Evolutionary conservation across 2,113 vertebrate genomes (phyloP).

Genomic region (Esox niger): DNA sequence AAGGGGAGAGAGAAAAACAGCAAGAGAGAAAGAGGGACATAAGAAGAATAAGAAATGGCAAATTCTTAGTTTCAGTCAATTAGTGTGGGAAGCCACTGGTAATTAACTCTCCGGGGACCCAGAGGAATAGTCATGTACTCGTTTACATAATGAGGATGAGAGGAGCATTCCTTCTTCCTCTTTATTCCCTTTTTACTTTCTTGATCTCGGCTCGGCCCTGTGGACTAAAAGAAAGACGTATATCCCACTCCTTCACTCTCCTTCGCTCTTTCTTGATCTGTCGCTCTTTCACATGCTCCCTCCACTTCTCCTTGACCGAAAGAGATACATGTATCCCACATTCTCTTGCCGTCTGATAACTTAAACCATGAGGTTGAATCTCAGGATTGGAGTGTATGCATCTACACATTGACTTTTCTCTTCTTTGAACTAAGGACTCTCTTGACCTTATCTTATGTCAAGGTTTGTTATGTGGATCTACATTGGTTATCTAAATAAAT

Average conservation of each 20-base stretch:
- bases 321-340: neutral
- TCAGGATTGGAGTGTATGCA: neutral
- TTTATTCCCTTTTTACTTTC: constrained; percentile 34
- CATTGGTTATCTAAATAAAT: too few species aligned
- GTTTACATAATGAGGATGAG: constrained; percentile 77
- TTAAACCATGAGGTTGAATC: neutral
- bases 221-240: neutral
- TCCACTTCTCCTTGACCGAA: too few species aligned
- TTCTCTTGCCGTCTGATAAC: neutral
- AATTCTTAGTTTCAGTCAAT: constrained; percentile 80
- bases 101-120: constrained; percentile 77
- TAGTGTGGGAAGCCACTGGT: constrained; percentile 75
- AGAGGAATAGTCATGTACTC: constrained; percentile 75
- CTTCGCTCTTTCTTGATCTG: too few species aligned
- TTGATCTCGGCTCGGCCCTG: constrained; percentile 24
- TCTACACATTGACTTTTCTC: neutral
- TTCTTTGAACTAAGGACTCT: neutral
- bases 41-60: constrained; percentile 70
- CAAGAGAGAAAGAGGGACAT: constrained; percentile 36
- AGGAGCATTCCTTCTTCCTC: constrained; percentile 43
- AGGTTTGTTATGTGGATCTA: neutral
- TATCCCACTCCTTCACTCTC: too few species aligned
- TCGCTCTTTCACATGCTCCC: too few species aligned
- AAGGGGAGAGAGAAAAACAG: constrained; percentile 31
- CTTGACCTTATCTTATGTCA: neutral